Evolutionary conservation across 2,113 vertebrate species (phyloP).

Genomic region (Oxyura jamaicensis): DNA sequence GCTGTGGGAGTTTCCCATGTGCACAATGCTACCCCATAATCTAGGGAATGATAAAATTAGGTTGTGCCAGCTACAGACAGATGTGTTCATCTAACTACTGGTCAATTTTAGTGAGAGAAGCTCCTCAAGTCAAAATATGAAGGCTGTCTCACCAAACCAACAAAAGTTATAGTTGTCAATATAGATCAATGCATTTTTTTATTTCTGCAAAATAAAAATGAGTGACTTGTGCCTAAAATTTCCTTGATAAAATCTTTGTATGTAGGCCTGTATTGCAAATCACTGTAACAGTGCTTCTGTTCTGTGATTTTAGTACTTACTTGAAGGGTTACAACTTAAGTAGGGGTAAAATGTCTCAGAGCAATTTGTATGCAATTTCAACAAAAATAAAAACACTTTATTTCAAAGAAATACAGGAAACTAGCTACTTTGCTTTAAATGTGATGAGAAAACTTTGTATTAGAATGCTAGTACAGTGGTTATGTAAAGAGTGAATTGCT

Average conservation of each 20-base stretch:
- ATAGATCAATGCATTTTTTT: background rate
- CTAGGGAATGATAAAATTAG: background rate
- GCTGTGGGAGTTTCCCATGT: background rate
- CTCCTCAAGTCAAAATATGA: background rate
- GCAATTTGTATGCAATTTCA: background rate
- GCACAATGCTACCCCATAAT: background rate
- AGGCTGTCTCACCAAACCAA: background rate
- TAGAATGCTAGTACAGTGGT: conserved; percentile 1
- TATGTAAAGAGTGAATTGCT: conserved; percentile 27
- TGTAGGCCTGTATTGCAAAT: background rate
- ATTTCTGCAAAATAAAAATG: background rate
- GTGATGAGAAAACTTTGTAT: conserved; percentile 2
- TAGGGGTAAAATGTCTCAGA: background rate
- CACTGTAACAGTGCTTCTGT: background rate
- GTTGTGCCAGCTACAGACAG: background rate
- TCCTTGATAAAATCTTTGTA: background rate
- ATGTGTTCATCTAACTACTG: background rate
- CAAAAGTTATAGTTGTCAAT: background rate
- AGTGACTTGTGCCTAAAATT: background rate
- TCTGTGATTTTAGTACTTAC: background rate
- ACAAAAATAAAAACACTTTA: background rate
- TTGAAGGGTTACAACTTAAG: background rate
- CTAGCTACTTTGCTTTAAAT: background rate
- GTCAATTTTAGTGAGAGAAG: background rate
- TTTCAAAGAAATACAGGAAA: background rate